A percentile compares a stretch with the other conserved stretches of the same genome.
Evolutionary conservation across 64 coral and sea anemone genomes (phyloP).

Genomic region (Actinia tenebrosa): DNA sequence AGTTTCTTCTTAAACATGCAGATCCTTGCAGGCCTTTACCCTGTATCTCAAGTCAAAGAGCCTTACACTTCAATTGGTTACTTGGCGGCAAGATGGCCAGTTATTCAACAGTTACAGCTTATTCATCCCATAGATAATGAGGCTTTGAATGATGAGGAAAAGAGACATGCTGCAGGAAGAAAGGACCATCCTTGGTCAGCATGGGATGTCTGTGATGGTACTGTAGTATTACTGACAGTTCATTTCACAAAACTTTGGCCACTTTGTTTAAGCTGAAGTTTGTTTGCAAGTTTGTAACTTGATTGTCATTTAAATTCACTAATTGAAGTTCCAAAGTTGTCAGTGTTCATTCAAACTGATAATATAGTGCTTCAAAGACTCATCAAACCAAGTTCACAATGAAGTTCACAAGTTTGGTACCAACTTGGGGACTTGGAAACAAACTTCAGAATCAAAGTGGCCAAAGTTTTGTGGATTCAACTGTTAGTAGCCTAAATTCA

Average conservation of each 20-base stretch:
- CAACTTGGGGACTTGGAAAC: too few relatives aligned
- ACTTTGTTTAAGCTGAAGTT: too few relatives aligned
- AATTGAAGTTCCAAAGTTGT: too few relatives aligned
- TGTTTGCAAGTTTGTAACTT: too few relatives aligned
- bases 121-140: conserved; percentile 39
- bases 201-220: conserved; percentile 78
- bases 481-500: too few relatives aligned
- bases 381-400: too few relatives aligned
- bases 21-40: conserved; percentile 67
- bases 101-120: conserved; percentile 46
- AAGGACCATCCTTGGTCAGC: conserved; percentile 53
- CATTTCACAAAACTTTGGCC: background rate
- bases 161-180: background rate
- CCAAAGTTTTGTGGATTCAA: too few relatives aligned
- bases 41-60: conserved; percentile 61
- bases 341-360: too few relatives aligned
- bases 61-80: conserved; percentile 58
- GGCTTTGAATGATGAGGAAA: conserved; percentile 11
- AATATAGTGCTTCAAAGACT: too few relatives aligned
- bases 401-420: too few relatives aligned
- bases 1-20: background rate
- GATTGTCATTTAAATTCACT: too few relatives aligned
- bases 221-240: background rate
- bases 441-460: too few relatives aligned
- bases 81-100: conserved; percentile 38